Conservation (phyloP, 1,140 invertebrate genomes). For the Aethina tumida region DNA sequence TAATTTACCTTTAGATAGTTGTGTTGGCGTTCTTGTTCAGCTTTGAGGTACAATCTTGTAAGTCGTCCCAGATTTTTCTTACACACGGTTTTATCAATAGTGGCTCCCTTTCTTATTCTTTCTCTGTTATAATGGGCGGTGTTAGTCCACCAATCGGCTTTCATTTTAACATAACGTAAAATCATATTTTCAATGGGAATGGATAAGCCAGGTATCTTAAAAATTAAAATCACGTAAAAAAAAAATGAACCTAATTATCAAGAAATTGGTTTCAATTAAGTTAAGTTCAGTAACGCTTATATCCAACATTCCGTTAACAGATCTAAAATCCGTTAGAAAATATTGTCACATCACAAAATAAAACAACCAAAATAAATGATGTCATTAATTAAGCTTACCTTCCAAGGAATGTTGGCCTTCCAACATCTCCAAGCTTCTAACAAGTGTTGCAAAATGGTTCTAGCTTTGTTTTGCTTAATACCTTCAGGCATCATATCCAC, state of each 20-base stretch:
- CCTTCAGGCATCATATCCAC: conserved; percentile 99
- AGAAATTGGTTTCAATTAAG: background rate
- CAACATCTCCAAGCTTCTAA: conserved; percentile 99
- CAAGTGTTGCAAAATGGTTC: conserved; percentile 97
- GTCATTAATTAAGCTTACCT: conserved; percentile 56
- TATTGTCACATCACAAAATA: conserved; percentile 49
- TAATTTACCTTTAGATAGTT: conserved; percentile 88
- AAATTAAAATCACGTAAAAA: conserved; percentile 6
- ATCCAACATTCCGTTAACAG: conserved; percentile 5
- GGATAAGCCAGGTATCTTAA: conserved; percentile 85
- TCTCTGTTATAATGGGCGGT: conserved; percentile 99
- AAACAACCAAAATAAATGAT: background rate
- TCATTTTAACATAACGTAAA: conserved; percentile 98
- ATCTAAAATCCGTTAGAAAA: too few relatives aligned
- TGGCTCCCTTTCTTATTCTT: conserved; percentile 83
- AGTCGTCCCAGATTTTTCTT: conserved; percentile 98
- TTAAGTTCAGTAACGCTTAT: conserved; percentile 6
- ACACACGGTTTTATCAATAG: conserved; percentile 98
- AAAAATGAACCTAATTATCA: background rate
- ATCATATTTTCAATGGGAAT: conserved; percentile 99
- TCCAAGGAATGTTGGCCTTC: conserved; percentile 99
- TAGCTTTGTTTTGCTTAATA: conserved; percentile 98
- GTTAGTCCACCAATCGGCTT: conserved; percentile 99
- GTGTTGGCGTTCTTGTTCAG: conserved; percentile 98
- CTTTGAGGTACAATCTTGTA: conserved; percentile 93